These are phyloP conservation scores for Mesembrinibis cayennensis DNA, from an alignment of 2,113 vertebrate genomes.

Conservation along the genomic window DNA sequence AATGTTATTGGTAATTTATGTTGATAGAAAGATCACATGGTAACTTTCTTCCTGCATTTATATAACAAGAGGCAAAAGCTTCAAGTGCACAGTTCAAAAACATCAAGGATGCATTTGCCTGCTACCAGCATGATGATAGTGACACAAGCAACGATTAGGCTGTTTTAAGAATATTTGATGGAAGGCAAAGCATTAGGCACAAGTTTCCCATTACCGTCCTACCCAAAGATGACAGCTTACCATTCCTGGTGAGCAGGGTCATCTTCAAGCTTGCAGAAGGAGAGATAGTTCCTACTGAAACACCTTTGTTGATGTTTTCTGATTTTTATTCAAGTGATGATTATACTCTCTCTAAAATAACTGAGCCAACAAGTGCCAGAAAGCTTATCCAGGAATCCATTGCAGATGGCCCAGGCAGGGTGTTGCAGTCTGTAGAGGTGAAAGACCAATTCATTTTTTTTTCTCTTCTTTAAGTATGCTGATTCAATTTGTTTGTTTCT, in stretches of 20 bases:
- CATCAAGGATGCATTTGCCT: slow-evolving; percentile 66
- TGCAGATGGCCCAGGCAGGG: slow-evolving; percentile 44
- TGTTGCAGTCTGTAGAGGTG: neutral
- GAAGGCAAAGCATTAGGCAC: slow-evolving; percentile 73
- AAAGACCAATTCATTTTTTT: neutral
- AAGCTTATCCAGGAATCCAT: slow-evolving; percentile 63
- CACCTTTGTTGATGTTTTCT: slow-evolving; percentile 55
- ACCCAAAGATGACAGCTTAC: slow-evolving; percentile 75
- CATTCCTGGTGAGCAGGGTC: slow-evolving; percentile 72
- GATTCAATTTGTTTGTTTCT: neutral
- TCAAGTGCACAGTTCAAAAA: slow-evolving; percentile 77
- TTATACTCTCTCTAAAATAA: slow-evolving; percentile 67
- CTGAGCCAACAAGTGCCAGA: neutral
- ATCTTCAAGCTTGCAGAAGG: slow-evolving; percentile 73
- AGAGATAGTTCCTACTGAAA: slow-evolving; percentile 47
- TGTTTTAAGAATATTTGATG: slow-evolving; percentile 76
- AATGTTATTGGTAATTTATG: slow-evolving; percentile 75
- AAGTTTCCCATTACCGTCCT: slow-evolving; percentile 71
- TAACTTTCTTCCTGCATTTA: slow-evolving; percentile 64
- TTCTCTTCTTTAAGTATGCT: neutral
- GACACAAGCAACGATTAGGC: slow-evolving; percentile 74
- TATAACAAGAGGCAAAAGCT: slow-evolving; percentile 78
- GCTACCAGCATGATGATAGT: slow-evolving; percentile 77
- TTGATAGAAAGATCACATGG: slow-evolving; percentile 77
- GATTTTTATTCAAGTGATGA: slow-evolving; percentile 77